A percentile compares a stretch with the other conserved stretches of the same genome.
Conservation (phyloP, 2,888 invertebrate species). For the Platycheirus rosarum region DNA sequence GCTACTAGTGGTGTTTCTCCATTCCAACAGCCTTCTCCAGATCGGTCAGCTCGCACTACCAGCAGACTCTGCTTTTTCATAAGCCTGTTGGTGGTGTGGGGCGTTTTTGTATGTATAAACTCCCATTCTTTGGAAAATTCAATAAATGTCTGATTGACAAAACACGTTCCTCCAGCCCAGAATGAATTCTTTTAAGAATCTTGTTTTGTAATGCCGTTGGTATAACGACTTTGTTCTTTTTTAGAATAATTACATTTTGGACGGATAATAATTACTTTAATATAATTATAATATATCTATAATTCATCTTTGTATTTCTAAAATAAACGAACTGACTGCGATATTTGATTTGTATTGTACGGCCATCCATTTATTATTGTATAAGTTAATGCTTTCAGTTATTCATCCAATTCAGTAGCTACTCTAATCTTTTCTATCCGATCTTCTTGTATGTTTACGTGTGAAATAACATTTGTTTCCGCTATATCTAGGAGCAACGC, state of each 20-base stretch:
- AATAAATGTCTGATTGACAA: conserved; percentile 48
- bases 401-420: not conserved
- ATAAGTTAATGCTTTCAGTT: not conserved
- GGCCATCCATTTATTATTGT: conserved; percentile 11
- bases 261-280: too few species aligned
- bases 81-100: too few species aligned
- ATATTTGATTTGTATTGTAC: not conserved
- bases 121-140: conserved; percentile 40
- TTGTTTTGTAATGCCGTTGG: conserved; percentile 35
- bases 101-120: too few species aligned
- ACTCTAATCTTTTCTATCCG: conserved; percentile 7
- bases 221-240: conserved; percentile 17
- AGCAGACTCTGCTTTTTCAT: too few species aligned
- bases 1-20: too few species aligned
- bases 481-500: not conserved
- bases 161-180: conserved; percentile 11
- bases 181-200: conserved; percentile 6
- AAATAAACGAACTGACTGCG: conserved; percentile 15
- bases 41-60: too few species aligned
- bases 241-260: conserved; percentile 9
- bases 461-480: conserved; percentile 1
- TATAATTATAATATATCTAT: too few species aligned
- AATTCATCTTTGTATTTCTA: conserved; percentile 15
- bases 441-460: conserved; percentile 3
- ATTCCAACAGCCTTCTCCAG: too few species aligned